Conservation (phyloP, 2,797 vertebrate species). For the Cuculus canorus region DNA sequence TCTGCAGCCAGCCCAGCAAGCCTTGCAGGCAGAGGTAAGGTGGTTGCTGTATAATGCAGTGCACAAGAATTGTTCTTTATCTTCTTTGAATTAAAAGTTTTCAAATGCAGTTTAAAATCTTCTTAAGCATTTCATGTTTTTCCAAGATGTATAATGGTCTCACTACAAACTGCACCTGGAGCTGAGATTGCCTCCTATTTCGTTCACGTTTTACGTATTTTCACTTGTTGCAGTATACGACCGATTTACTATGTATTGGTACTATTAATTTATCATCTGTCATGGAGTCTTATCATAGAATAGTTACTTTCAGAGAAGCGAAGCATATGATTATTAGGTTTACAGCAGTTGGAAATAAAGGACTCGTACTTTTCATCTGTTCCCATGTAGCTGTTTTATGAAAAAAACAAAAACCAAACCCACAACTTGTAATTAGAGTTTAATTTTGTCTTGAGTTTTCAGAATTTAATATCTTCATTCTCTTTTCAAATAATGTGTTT, state of each 20-base stretch:
- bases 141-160: not conserved
- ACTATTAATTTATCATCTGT: not conserved
- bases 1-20: slow-evolving; percentile 81
- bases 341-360: not conserved
- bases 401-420: not conserved
- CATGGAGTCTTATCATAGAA: not conserved
- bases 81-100: not conserved
- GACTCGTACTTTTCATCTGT: not conserved
- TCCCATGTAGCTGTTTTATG: not conserved
- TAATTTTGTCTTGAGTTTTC: not conserved
- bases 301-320: not conserved
- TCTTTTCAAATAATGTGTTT: not conserved
- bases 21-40: slow-evolving; percentile 89
- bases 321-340: not conserved
- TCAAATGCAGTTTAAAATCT: not conserved
- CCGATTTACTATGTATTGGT: not conserved
- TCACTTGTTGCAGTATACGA: not conserved
- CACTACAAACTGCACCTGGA: not conserved
- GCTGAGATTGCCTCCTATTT: not conserved
- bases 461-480: not conserved
- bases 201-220: not conserved
- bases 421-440: not conserved
- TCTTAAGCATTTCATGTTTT: not conserved
- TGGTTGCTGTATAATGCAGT: not conserved
- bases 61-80: not conserved